phyloP scores from a whole-genome alignment of 1,140 invertebrate species.

The Vanessa tameamea region DNA sequence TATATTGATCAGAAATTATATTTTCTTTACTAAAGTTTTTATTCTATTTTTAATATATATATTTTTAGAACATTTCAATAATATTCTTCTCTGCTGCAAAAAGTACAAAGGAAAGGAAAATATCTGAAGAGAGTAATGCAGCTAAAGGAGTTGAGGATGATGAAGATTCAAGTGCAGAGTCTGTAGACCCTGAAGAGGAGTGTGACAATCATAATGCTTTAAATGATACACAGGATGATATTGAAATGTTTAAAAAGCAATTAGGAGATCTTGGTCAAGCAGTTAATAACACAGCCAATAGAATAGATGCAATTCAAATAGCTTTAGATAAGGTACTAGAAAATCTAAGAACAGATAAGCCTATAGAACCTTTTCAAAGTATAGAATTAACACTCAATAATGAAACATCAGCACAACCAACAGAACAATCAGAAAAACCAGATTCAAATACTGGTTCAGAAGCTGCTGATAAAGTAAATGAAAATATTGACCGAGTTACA shows the following conservation, averaged over 20 bases:
- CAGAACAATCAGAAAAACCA: not conserved
- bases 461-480: conserved; percentile 19
- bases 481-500: conserved; percentile 38
- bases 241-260: conserved; percentile 71
- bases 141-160: conserved; percentile 42
- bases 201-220: conserved; percentile 50
- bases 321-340: conserved; percentile 76
- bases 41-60: conserved; percentile 18
- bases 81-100: conserved; percentile 81
- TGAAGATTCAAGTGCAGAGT: conserved; percentile 58
- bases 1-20: no score
- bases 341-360: conserved; percentile 58
- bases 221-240: conserved; percentile 71
- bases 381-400: not conserved
- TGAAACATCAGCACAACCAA: not conserved
- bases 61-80: conserved; percentile 61
- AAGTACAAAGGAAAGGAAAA: conserved; percentile 73
- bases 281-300: conserved; percentile 78
- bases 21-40: not conserved
- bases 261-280: conserved; percentile 59
- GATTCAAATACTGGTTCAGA: conserved; percentile 11
- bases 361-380: conserved; percentile 53
- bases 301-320: conserved; percentile 75
- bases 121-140: conserved; percentile 59
- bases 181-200: conserved; percentile 48